Evolutionary conservation across 2,797 vertebrate species (phyloP).

Genomic region (Microctenopoma lineatum): DNA sequence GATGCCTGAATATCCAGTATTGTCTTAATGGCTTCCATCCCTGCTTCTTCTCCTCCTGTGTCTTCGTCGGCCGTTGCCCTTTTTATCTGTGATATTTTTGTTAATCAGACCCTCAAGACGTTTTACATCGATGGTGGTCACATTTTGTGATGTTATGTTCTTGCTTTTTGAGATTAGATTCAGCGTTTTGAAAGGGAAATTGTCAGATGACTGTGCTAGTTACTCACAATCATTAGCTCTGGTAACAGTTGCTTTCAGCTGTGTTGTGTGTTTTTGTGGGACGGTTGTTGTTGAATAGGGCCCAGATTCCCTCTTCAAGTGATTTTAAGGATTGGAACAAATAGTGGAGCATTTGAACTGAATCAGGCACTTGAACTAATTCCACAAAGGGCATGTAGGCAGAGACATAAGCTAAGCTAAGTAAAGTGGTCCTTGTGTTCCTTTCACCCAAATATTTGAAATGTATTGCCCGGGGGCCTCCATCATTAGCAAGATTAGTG

Average conservation of each 20-base stretch:
- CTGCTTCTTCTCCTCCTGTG: slow-evolving; percentile 48
- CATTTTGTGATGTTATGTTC: slow-evolving; percentile 27
- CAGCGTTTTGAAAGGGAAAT: slow-evolving; percentile 36
- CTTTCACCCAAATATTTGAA: slow-evolving; percentile 10
- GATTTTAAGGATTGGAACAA: slow-evolving; percentile 27
- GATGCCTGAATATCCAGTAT: slow-evolving; percentile 78
- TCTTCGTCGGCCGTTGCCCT: slow-evolving; percentile 53
- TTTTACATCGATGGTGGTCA: slow-evolving; percentile 24
- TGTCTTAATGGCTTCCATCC: slow-evolving; percentile 76
- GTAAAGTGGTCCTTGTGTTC: slow-evolving; percentile 16
- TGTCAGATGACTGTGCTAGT: slow-evolving; percentile 46
- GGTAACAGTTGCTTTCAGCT: slow-evolving; percentile 42
- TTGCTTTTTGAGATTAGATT: slow-evolving; percentile 51
- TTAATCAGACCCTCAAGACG: slow-evolving; percentile 25
- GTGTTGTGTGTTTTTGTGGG: slow-evolving; percentile 44
- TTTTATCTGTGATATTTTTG: slow-evolving; percentile 34
- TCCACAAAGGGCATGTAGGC: slow-evolving; percentile 14
- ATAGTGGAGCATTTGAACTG: slow-evolving; percentile 21
- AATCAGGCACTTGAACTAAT: slow-evolving; percentile 36
- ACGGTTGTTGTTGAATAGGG: slow-evolving; percentile 34
- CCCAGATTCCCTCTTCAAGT: slow-evolving; percentile 25
- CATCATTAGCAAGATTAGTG: slow-evolving; percentile 15
- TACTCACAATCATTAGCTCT: slow-evolving; percentile 55
- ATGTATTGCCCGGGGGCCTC: slow-evolving; percentile 24
- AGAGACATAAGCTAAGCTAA: slow-evolving; percentile 37